Evolutionary conservation across 2,113 vertebrate species (phyloP).

Genomic region (Ceyx cyanopectus): DNA sequence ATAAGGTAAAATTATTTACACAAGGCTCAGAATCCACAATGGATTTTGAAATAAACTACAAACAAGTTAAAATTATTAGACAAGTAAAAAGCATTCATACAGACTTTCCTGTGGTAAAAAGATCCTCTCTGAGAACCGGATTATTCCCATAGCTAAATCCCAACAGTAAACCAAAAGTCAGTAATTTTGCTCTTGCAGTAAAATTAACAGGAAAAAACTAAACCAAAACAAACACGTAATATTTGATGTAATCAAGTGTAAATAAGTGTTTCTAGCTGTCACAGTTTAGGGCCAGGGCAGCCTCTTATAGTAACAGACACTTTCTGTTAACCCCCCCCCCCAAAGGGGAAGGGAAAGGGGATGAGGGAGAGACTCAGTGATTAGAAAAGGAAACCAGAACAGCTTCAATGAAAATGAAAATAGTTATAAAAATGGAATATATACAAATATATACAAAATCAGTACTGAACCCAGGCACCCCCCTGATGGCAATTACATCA

Average conservation of each 20-base stretch:
- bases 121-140: background rate
- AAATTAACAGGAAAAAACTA: background rate
- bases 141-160: background rate
- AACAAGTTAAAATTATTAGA: background rate
- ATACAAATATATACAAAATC: no score
- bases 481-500: no score
- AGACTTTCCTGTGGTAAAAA: background rate
- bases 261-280: background rate
- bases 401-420: no score
- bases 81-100: background rate
- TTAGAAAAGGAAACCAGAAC: no score
- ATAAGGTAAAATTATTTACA: background rate
- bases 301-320: no score
- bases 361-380: no score
- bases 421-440: no score
- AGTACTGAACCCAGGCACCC: no score
- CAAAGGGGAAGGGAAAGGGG: no score
- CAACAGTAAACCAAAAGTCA: fast-evolving
- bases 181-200: background rate
- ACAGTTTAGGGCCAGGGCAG: no score
- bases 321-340: no score
- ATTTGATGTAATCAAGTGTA: background rate
- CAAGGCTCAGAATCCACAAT: background rate
- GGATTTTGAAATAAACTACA: background rate
- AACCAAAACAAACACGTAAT: no score